Evolutionary conservation across 2,888 invertebrate genomes (phyloP), one percentile per base, ranked within the genome.

Genomic region (Micoletzkya japonica): DNA sequence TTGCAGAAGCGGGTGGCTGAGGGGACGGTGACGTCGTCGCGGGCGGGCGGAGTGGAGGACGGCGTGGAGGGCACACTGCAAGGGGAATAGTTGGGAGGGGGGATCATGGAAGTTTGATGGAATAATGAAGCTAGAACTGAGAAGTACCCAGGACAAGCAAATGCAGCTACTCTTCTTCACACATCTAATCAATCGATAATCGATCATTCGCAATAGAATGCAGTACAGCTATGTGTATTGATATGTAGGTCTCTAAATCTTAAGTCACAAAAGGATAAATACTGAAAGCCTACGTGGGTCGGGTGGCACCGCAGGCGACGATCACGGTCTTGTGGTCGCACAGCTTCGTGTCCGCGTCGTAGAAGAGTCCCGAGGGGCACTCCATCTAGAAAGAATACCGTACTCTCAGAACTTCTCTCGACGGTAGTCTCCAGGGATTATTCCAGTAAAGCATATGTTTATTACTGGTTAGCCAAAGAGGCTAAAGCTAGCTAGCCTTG

Each of bases 251-350:
- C n/a, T n/a, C n/a, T n/a, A n/a, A n/a, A n/a, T n/a, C n/a, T n/a
- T n/a, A n/a, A n/a, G n/a, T n/a, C n/a, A n/a, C n/a, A n/a, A n/a
- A n/a, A n/a, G n/a, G n/a, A n/a, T n/a, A n/a, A n/a, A n/a, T 44
- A 10, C 44, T 44, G 20, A 10, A 20, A 14, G n/a, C n/a, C n/a
- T n/a, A n/a, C n/a, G n/a, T n/a, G n/a, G 44, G 20, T 10, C 34
- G 63, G 4, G n/a, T 26, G 1, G 49, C 64, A 54, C 64, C 64
- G n/a, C 64, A 66, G 1, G 64, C 52, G 36, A 66, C 54, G 64
- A 66, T 28, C 20, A 37, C 36, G 28, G 52, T 54, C 37, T 28
- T 52, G 26, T 28, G 52, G n/a, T 66, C 64, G 37, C 64, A 66
- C 28, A 7, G 14, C 37, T 54, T 66, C 14, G 17, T 26, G n/a